Conservation (phyloP, 2,797 vertebrate species). For the Emys orbicularis region DNA sequence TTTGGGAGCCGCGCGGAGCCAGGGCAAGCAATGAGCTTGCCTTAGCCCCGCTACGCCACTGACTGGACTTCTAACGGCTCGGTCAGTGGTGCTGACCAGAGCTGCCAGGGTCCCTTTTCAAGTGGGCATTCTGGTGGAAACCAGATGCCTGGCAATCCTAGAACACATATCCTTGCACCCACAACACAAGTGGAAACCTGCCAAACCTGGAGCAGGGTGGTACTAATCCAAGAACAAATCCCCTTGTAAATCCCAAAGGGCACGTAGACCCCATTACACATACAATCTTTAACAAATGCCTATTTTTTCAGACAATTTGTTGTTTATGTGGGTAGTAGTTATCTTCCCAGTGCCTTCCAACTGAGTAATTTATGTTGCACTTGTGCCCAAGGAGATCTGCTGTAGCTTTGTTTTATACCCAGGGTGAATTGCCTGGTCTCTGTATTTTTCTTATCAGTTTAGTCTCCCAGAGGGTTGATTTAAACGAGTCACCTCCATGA, state of each 20-base stretch:
- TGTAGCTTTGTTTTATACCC: neutral
- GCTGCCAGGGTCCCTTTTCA: no score
- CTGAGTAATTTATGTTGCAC: neutral
- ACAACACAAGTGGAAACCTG: neutral
- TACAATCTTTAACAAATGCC: neutral
- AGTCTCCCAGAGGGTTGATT: neutral
- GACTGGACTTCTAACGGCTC: no score
- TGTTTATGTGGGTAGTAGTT: neutral
- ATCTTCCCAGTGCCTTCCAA: neutral
- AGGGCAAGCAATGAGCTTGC: no score
- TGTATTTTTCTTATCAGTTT: neutral
- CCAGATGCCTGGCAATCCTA: no score
- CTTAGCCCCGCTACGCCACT: no score
- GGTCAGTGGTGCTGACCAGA: no score
- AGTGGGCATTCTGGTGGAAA: no score
- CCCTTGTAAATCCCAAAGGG: neutral
- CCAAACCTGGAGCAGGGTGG: neutral
- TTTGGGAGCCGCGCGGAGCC: no score
- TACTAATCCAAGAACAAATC: neutral
- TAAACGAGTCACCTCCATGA: neutral
- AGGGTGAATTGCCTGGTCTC: neutral
- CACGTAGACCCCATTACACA: rapidly evolving
- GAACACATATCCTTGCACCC: rapidly evolving
- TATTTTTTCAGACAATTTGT: neutral
- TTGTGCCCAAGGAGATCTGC: neutral